phyloP scores from a whole-genome alignment of 2,113 vertebrate genomes.

The Tetrax tetrax region DNA sequence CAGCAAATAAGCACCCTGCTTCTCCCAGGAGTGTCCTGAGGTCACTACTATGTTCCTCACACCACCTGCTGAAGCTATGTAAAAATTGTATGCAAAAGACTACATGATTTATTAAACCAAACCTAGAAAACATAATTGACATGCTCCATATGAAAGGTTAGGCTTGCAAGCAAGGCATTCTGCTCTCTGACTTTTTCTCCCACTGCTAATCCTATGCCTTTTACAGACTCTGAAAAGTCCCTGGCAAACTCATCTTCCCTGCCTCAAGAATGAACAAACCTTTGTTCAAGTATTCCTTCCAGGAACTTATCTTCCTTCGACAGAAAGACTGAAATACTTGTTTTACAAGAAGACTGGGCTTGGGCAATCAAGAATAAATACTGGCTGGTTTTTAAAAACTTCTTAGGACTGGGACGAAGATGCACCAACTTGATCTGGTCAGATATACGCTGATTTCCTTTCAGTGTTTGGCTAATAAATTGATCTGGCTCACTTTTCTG shows the following conservation, averaged over 20 bases:
- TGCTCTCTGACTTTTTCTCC: not conserved
- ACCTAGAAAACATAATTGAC: not conserved
- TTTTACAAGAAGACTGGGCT: not conserved
- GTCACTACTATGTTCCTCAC: not conserved
- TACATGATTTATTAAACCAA: not conserved
- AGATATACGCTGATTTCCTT: not conserved
- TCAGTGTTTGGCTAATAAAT: not conserved
- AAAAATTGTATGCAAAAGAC: not conserved
- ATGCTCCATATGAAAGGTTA: not conserved
- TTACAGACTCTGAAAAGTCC: not conserved
- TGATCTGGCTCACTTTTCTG: not conserved
- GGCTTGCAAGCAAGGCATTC: not conserved
- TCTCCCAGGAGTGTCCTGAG: not conserved
- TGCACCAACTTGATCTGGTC: not conserved
- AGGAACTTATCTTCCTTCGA: not conserved
- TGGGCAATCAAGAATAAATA: not conserved
- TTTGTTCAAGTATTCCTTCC: not conserved
- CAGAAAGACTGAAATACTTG: not conserved
- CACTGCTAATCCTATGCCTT: not conserved
- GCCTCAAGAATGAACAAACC: not conserved
- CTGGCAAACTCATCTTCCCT: not conserved
- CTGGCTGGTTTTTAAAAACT: not conserved
- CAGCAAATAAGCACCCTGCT: not conserved
- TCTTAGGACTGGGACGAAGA: not conserved
- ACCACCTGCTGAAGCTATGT: not conserved